phyloP scores from a whole-genome alignment of 1,140 invertebrate genomes.

The Calliopsis andreniformis region DNA sequence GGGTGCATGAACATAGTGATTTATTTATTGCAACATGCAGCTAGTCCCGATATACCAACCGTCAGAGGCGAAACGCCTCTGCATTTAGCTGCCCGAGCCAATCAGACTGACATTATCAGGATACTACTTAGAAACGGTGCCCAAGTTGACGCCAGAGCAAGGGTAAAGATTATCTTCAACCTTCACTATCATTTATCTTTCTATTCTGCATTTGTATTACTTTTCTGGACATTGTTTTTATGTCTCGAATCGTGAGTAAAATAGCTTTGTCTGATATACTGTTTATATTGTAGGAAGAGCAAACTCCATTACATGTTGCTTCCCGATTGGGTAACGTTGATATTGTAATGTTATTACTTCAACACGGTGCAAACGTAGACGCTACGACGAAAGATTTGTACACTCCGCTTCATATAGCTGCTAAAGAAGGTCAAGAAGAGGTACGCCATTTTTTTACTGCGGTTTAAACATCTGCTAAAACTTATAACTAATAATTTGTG shows the following conservation, averaged over 20 bases:
- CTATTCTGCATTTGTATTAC: no score
- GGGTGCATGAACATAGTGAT: slow-evolving; percentile 99
- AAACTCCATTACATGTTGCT: slow-evolving; percentile 97
- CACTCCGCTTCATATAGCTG: slow-evolving; percentile 98
- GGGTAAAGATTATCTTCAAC: slow-evolving; percentile 81
- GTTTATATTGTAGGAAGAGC: slow-evolving; percentile 86
- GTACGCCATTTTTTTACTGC: slow-evolving; percentile 74
- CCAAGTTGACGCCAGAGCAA: slow-evolving; percentile 96
- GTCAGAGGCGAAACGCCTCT: slow-evolving; percentile 98
- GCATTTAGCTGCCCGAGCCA: slow-evolving; percentile 97
- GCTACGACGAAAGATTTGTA: slow-evolving; percentile 96
- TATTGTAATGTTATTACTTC: slow-evolving; percentile 94
- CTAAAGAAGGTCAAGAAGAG: slow-evolving; percentile 97
- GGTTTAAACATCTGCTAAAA: not conserved
- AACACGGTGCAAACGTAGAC: slow-evolving; percentile 94
- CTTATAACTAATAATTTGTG: slow-evolving; percentile 73
- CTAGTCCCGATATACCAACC: slow-evolving; percentile 96
- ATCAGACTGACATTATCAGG: slow-evolving; percentile 97
- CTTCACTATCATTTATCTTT: not conserved
- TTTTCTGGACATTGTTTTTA: no score
- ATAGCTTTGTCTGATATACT: not conserved
- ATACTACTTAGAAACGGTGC: slow-evolving; percentile 97
- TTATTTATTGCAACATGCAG: slow-evolving; percentile 96
- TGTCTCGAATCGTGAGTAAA: no score
- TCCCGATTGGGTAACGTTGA: slow-evolving; percentile 95